Base-by-base conservation (phyloP, 2,888 invertebrate genomes). In the Panopea generosa region DNA sequence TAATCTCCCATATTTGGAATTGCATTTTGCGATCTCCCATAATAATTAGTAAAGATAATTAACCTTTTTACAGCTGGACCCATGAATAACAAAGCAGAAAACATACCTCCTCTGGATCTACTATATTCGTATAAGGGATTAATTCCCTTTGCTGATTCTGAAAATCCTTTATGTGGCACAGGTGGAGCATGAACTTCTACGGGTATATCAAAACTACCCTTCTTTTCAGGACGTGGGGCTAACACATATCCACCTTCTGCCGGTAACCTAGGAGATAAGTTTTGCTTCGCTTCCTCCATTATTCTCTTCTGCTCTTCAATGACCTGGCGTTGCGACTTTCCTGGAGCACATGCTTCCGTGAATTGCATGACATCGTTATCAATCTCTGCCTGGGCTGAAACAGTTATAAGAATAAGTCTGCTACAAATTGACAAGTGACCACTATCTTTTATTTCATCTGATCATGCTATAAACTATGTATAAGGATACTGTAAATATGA, bases 111-210 rank as follows among this genome's bases (percentile, higher is more conserved):
- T 53, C 61, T 70, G 26, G 49, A 52, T 29, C 75, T 72, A n/a
- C 68, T 78, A 57, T 84, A 84, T 53, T 87, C 86, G 76, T 87
- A 88, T 24, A 87, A 45, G 9, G 86, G 88, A 60, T 88, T 88
- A 24, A 80, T 84, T 9, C 20, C 20, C 6, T 16, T 49, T 70
- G 66, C 7, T 24, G 55, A n/a, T 4, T 49, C 62, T 7, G 24
- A 2, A n/a, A 11, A 33, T n/a, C 26, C 40, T 50, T 38, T 38
- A 20, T 20, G 29, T 20, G 52, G 26, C 1, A 40, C 22, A 18
- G 53, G 22, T 16, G 52, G 52, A 0, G 27, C 22, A 33, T 33
- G 33, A 45, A 40, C 45, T 16, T 45, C 4, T 16, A n/a, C 20
- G 6, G 45, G 45, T 6, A 50, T 38, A 22, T 33, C 50, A 40